Conservation (phyloP, 2,113 vertebrate genomes). For the Macrotis lagotis region DNA sequence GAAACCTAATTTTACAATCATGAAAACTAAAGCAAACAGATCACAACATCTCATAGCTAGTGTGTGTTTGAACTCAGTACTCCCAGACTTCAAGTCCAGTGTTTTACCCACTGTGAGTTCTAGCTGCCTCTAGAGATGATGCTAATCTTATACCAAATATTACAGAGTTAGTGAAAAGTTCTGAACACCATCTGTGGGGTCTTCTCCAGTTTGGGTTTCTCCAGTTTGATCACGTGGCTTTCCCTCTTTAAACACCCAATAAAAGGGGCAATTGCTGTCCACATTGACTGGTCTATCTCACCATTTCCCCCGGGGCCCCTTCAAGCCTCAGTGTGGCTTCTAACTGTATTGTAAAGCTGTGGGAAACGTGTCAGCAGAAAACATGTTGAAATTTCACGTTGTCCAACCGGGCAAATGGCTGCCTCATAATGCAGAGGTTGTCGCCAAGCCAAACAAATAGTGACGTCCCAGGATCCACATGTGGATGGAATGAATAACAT, state of each 20-base stretch:
- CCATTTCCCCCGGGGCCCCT: neutral
- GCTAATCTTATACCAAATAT: neutral
- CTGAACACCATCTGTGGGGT: neutral
- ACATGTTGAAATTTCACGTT: neutral
- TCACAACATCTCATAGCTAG: neutral
- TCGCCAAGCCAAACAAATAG: neutral
- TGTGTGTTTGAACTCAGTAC: neutral
- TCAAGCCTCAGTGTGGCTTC: neutral
- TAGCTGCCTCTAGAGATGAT: neutral
- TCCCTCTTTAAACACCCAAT: neutral
- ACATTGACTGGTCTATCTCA: neutral
- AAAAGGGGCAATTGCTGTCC: neutral
- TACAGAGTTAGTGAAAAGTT: neutral
- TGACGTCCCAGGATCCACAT: neutral
- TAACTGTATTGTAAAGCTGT: neutral
- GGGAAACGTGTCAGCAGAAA: neutral
- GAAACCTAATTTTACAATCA: neutral
- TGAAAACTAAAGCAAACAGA: constrained; percentile 14
- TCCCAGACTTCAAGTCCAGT: neutral
- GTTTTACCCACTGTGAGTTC: neutral
- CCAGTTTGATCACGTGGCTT: neutral
- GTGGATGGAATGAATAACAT: neutral
- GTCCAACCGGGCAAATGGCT: neutral
- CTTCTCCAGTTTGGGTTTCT: neutral
- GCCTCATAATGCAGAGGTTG: neutral